A percentile compares a stretch with the other conserved stretches of the same genome.
Evolutionary conservation across 2,113 vertebrate genomes (phyloP).

Genomic region (Cyanoramphus novaezelandiae): DNA sequence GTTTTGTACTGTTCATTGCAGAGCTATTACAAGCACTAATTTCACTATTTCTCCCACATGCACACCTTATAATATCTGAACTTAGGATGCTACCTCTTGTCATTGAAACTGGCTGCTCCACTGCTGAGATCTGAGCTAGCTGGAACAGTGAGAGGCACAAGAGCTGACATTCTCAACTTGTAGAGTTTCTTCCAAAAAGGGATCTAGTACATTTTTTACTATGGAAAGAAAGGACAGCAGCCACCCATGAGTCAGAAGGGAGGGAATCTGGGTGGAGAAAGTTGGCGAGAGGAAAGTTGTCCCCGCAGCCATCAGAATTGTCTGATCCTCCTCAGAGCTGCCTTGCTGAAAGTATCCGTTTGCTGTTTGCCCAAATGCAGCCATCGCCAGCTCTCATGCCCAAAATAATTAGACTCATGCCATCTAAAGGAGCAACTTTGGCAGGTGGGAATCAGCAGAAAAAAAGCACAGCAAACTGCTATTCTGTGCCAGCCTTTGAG

Average conservation of each 20-base stretch:
- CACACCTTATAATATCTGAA: background rate
- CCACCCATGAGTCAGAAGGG: background rate
- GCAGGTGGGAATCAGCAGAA: background rate
- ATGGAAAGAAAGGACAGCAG: background rate
- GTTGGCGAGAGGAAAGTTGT: background rate
- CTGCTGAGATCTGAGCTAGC: background rate
- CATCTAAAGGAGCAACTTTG: conserved; percentile 10
- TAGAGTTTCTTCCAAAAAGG: background rate
- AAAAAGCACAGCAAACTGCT: conserved; percentile 5
- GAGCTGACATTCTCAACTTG: background rate
- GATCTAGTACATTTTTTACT: background rate
- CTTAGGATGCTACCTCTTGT: background rate
- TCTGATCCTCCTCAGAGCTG: background rate
- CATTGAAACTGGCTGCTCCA: background rate
- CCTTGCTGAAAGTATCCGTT: background rate
- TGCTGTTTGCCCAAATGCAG: background rate
- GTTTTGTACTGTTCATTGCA: background rate
- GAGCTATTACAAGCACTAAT: background rate
- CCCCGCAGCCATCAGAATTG: background rate
- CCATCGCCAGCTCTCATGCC: background rate
- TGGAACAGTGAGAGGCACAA: background rate
- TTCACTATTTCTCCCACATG: background rate
- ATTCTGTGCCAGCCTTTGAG: background rate
- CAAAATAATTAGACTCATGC: background rate
- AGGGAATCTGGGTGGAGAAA: background rate